phyloP scores from a whole-genome alignment of 2,888 invertebrate species.

The Tinea pellionella region DNA sequence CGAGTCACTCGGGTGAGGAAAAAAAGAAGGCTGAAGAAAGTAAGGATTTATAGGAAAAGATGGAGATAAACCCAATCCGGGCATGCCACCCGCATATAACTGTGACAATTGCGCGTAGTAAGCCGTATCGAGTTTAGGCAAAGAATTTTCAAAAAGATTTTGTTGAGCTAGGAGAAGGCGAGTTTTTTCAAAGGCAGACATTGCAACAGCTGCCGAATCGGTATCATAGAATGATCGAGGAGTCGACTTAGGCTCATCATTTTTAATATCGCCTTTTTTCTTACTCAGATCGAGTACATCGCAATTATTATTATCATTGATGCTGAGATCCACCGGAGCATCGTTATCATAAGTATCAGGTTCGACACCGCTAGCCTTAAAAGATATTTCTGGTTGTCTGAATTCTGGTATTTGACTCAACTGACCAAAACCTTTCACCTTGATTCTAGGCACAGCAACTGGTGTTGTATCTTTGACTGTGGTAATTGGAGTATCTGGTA shows the following conservation, averaged over 20 bases:
- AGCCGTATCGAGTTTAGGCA: conserved; percentile 73
- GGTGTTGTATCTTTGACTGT: conserved; percentile 53
- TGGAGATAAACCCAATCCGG: conserved; percentile 64
- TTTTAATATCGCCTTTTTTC: conserved; percentile 67
- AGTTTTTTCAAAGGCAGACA: conserved; percentile 63
- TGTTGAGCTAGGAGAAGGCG: conserved; percentile 72
- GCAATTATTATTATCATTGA: conserved; percentile 55
- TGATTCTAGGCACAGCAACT: conserved; percentile 56
- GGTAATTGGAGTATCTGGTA: conserved; percentile 41
- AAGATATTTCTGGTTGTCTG: conserved; percentile 41
- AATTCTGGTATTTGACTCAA: conserved; percentile 69
- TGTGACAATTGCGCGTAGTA: conserved; percentile 74
- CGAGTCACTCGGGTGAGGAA: conserved; percentile 65
- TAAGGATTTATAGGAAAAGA: conserved; percentile 74
- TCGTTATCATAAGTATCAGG: conserved; percentile 57
- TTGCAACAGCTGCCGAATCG: conserved; percentile 42
- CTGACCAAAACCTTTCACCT: conserved; percentile 73
- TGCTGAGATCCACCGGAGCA: conserved; percentile 78
- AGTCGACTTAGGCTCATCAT: conserved; percentile 40
- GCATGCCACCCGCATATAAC: conserved; percentile 67
- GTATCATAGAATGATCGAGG: conserved; percentile 60
- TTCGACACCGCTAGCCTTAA: conserved; percentile 41
- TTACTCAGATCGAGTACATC: conserved; percentile 87
- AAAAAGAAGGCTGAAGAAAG: conserved; percentile 71
- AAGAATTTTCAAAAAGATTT: conserved; percentile 72